Evolutionary conservation across 2,888 invertebrate species (phyloP), one percentile per base, ranked within the genome.

Genomic region (Nasonia oneida): DNA sequence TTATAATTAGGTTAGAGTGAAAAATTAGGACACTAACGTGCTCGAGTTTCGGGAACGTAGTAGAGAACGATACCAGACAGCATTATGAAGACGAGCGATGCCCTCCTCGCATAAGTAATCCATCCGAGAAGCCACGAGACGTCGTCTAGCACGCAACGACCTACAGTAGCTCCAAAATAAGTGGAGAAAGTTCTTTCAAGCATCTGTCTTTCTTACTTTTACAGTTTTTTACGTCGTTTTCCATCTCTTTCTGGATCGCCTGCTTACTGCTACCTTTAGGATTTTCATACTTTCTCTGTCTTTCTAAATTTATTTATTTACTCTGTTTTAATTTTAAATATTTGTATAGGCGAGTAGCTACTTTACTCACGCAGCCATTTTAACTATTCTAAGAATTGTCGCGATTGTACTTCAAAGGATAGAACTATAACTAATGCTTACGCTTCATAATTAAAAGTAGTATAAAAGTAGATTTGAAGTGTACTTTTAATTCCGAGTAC

Each of bases 11-110:
- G 33, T 29, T 29, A 33, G 29, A 67, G 3, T 70, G 37, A 39
- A 39, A n/a, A 71, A 71, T 37, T n/a, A 39, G 39, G 15, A 33
- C 29, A 57, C 92, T 92, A 88, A 92, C 93, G 89, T 79, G 88
- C 89, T 77, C 93, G 91, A 50, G 91, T 89, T 86, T 90, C 88
- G 4, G 92, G 93, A 57, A 92, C 83, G 64, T 90, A 91, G 87
- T 92, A 92, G 18, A 92, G 88, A 67, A 91, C 71, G 23, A 90
- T 86, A 14, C 87, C 88, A 12, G 87, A 89, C 14, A 91, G 64
- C 83, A 90, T 88, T 47, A 90, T 85, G 64, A 85, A 83, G 15
- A 90, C 87, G 71, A 91, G 53, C 37, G 87, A 88, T 64, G 90
- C 84, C 6, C 89, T 89, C 86, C 90, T 91, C 74, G 90, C 50